Conservation (phyloP, 2,797 vertebrate species). For the Cottoperca gobio region DNA sequence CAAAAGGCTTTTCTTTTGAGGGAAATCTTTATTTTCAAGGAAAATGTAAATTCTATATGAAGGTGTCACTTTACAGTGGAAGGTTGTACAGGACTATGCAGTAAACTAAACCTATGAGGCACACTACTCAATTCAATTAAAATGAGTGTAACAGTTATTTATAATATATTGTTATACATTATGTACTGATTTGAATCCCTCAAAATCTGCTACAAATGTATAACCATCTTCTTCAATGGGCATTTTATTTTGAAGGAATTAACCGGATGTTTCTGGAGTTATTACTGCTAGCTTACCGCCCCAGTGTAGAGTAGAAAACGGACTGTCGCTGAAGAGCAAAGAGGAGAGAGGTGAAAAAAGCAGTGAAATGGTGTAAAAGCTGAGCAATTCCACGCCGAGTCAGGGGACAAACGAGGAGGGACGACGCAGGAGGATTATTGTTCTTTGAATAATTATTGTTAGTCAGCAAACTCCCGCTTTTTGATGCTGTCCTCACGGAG, state of each 20-base stretch:
- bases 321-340: constrained; percentile 61
- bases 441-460: constrained; percentile 27
- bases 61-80: neutral
- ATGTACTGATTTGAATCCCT: neutral
- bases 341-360: constrained; percentile 53
- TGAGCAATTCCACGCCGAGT: constrained; percentile 23
- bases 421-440: constrained; percentile 63
- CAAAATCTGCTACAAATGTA: fast-evolving
- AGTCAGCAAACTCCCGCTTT: constrained; percentile 70
- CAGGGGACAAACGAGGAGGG: constrained; percentile 22
- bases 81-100: neutral
- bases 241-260: constrained; percentile 38
- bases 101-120: neutral
- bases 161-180: too few species aligned
- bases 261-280: neutral
- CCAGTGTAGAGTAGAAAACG: constrained; percentile 60
- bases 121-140: neutral
- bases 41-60: neutral
- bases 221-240: fast-evolving
- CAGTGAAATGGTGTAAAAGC: constrained; percentile 71
- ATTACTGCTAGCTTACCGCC: neutral
- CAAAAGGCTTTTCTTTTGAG: neutral
- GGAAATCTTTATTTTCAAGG: neutral
- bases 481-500: constrained; percentile 86
- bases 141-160: neutral